Conservation (phyloP, 2,888 invertebrate species). For the Eupithecia subumbrata region DNA sequence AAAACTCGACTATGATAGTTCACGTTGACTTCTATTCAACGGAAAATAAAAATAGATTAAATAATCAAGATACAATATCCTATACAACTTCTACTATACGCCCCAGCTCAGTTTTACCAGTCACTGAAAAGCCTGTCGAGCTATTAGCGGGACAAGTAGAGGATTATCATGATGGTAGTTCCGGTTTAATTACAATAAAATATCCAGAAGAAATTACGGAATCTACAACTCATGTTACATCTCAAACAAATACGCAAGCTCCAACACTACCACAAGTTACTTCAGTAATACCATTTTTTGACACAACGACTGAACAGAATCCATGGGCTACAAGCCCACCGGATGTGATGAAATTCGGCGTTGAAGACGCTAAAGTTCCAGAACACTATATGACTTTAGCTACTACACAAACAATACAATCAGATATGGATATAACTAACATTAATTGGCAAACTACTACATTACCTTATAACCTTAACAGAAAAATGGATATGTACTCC, state of each 20-base stretch:
- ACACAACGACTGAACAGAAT: conserved; percentile 49
- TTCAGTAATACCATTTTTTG: conserved; percentile 42
- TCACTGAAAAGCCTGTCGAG: conserved; percentile 55
- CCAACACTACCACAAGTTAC: not conserved
- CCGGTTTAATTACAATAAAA: conserved; percentile 64
- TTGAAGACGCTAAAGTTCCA: conserved; percentile 74
- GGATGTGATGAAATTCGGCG: conserved; percentile 70
- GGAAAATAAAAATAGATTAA: conserved; percentile 46
- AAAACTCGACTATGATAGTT: conserved; percentile 84
- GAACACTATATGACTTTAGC: conserved; percentile 57
- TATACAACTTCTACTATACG: conserved; percentile 44
- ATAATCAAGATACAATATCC: conserved; percentile 10
- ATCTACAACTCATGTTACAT: not conserved
- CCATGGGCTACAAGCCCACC: conserved; percentile 58
- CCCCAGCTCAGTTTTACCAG: conserved; percentile 47
- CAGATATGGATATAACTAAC: conserved; percentile 41
- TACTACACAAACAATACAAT: conserved; percentile 36
- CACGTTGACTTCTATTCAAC: conserved; percentile 86
- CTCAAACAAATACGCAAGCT: conserved; percentile 10
- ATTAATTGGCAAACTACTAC: conserved; percentile 26
- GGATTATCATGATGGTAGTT: conserved; percentile 74
- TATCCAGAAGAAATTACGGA: conserved; percentile 46
- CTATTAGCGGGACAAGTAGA: conserved; percentile 66
- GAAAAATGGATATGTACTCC: conserved; percentile 11
- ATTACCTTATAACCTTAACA: not conserved